Conservation (phyloP, 2,797 vertebrate genomes). For the Crocidura indochinensis region DNA sequence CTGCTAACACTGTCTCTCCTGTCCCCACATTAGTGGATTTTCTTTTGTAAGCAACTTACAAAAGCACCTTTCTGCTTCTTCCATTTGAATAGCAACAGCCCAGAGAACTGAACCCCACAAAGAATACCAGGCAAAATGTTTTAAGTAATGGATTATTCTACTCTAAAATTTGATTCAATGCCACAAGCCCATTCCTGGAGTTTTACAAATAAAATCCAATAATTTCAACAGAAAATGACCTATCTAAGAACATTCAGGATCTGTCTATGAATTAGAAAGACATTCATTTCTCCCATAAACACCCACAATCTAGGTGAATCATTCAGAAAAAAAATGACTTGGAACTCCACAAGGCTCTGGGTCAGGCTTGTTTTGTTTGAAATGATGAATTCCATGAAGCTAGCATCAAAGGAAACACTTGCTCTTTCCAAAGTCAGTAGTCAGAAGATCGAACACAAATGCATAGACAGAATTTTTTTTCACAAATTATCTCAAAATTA, state of each 20-base stretch:
- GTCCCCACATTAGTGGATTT: too few relatives aligned
- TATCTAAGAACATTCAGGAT: neutral
- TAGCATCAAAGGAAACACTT: neutral
- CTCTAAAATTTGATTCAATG: neutral
- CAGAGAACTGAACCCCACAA: neutral
- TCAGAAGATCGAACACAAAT: constrained; percentile 18
- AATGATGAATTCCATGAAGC: neutral
- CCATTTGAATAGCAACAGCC: neutral
- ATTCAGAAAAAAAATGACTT: neutral
- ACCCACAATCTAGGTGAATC: neutral
- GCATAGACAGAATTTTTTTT: neutral
- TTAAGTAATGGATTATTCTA: neutral
- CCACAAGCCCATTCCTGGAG: neutral
- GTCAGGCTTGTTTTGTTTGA: neutral
- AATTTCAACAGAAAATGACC: neutral
- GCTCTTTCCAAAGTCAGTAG: neutral
- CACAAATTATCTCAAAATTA: neutral
- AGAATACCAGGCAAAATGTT: neutral
- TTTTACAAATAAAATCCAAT: neutral
- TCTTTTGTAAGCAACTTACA: too few relatives aligned
- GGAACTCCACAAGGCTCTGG: too few relatives aligned
- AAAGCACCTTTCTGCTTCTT: too few relatives aligned
- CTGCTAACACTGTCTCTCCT: too few relatives aligned
- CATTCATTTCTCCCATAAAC: neutral
- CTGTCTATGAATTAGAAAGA: constrained; percentile 5